Conservation (phyloP, 2,113 vertebrate species). For the Corythornis cristatus region DNA sequence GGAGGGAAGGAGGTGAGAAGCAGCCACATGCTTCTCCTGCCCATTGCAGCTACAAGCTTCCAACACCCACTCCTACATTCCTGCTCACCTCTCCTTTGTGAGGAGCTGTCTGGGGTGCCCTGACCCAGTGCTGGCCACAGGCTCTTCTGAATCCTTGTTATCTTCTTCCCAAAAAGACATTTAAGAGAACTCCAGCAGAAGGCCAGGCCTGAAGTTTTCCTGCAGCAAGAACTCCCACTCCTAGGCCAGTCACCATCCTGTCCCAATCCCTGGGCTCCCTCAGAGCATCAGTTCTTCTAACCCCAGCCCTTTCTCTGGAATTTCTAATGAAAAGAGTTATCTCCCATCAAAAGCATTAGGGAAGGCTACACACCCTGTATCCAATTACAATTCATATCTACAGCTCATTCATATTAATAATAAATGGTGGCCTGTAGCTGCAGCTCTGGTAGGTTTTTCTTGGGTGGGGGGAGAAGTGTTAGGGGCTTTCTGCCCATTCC, state of each 20-base stretch:
- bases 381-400: background rate
- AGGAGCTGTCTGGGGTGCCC: background rate
- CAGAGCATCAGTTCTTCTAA: background rate
- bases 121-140: background rate
- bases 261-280: background rate
- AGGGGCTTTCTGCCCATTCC: background rate
- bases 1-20: background rate
- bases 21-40: background rate
- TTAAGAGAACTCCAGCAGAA: background rate
- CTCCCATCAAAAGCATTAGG: background rate
- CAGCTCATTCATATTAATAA: background rate
- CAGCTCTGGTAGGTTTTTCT: background rate
- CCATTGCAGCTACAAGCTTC: background rate
- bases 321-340: background rate
- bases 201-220: background rate
- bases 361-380: background rate
- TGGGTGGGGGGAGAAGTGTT: background rate
- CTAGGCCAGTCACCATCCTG: background rate
- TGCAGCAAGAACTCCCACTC: background rate
- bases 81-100: background rate
- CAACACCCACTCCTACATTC: background rate
- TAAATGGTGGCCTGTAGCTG: background rate
- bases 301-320: background rate
- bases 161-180: background rate
- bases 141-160: background rate